Percentiles rank a stretch among this genome's conserved stretches.
These are phyloP conservation scores for Corella eumyota DNA, from an alignment of 23 tunicate species.

Conservation along the genomic window DNA sequence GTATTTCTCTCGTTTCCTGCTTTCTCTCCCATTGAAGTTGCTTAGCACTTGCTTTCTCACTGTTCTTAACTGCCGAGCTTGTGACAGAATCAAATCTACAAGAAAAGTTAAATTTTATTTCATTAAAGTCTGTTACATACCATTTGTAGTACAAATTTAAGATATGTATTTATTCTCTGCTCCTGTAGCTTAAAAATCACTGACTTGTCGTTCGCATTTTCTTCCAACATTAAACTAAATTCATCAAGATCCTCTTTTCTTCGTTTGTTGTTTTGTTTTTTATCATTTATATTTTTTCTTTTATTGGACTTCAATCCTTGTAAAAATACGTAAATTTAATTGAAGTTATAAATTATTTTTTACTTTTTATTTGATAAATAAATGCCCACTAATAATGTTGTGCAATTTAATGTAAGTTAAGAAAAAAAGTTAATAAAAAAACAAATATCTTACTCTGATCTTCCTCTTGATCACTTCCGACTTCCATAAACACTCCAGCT, in stretches of 20 bases:
- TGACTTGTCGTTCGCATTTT: constrained; percentile 36
- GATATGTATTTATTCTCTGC: too few relatives aligned
- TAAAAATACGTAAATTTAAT: too few relatives aligned
- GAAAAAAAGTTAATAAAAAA: neutral
- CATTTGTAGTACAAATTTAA: too few relatives aligned
- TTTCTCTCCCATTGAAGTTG: constrained; percentile 67
- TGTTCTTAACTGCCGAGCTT: constrained; percentile 29
- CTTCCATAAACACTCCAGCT: constrained; percentile 6
- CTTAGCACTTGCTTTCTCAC: constrained; percentile 32
- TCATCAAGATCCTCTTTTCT: constrained; percentile 27
- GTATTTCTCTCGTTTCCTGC: constrained; percentile 34
- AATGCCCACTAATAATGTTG: too few relatives aligned
- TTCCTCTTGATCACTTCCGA: neutral
- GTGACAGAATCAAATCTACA: constrained; percentile 30
- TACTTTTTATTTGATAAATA: too few relatives aligned
- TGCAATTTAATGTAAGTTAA: too few relatives aligned
- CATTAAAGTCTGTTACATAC: too few relatives aligned
- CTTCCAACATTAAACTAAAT: constrained; percentile 53
- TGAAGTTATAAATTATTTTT: too few relatives aligned
- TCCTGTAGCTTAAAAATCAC: too few relatives aligned
- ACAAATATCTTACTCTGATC: neutral
- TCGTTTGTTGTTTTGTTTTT: neutral
- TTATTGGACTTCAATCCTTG: too few relatives aligned
- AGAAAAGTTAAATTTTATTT: neutral
- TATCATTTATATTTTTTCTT: neutral